Evolutionary conservation across 37 sponge, comb jelly and placozoan genomes (phyloP).

Genomic region (Aphrocallistes beatrix): DNA sequence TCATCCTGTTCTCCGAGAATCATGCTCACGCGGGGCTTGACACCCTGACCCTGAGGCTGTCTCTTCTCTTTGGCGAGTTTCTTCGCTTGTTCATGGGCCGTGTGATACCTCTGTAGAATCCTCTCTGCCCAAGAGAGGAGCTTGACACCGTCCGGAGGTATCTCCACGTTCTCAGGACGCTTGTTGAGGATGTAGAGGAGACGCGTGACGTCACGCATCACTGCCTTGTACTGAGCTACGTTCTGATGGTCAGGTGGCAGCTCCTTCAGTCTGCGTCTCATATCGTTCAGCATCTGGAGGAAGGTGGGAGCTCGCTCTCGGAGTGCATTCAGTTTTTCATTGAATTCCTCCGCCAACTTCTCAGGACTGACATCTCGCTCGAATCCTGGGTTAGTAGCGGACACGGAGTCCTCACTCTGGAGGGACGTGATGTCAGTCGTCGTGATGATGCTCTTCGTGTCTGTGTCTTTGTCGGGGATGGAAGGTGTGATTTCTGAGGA

Average conservation of each 20-base stretch:
- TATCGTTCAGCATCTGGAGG: slow-evolving; percentile 74
- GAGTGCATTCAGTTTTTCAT: slow-evolving; percentile 38
- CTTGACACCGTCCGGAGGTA: slow-evolving; percentile 77
- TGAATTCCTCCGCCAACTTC: slow-evolving; percentile 26
- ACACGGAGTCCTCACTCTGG: not conserved
- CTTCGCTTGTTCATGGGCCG: slow-evolving; percentile 35
- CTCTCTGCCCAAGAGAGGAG: slow-evolving; percentile 68
- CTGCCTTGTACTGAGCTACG: slow-evolving; percentile 60
- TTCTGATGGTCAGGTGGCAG: slow-evolving; percentile 43
- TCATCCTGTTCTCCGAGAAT: slow-evolving; percentile 10
- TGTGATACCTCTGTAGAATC: slow-evolving; percentile 45
- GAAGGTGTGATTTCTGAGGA: not conserved
- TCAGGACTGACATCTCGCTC: slow-evolving; percentile 31
- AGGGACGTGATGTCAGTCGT: not conserved
- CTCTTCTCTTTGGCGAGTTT: not conserved
- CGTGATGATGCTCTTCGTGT: not conserved
- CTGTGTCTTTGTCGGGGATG: not conserved
- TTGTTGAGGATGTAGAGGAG: slow-evolving; percentile 86
- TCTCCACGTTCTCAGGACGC: slow-evolving; percentile 44
- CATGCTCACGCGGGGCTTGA: not conserved
- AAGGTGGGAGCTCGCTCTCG: slow-evolving; percentile 48
- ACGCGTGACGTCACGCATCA: slow-evolving; percentile 67
- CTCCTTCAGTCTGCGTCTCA: slow-evolving; percentile 66
- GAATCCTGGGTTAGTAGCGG: not conserved
- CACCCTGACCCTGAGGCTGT: not conserved